Evolutionary conservation across 2,888 invertebrate genomes (phyloP).

Genomic region (Thecophora atra): DNA sequence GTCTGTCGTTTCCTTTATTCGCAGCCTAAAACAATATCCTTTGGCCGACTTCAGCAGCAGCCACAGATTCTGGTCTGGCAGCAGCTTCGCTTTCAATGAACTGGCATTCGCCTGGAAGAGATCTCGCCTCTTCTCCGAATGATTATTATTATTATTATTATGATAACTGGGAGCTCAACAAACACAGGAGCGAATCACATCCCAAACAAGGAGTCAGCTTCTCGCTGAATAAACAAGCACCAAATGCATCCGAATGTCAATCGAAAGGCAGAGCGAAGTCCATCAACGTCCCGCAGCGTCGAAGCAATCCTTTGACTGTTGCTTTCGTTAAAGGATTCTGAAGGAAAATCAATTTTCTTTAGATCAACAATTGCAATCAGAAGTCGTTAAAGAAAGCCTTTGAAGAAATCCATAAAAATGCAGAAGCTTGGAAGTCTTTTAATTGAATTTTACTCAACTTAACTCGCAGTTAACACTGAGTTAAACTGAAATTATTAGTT

Average conservation of each 20-base stretch:
- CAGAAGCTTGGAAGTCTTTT: too few species aligned
- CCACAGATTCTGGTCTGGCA: not conserved
- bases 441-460: too few species aligned
- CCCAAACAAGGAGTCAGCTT: not conserved
- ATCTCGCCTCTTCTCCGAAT: not conserved
- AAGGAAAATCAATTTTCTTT: not conserved
- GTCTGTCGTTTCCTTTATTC: not conserved
- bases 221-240: conserved; percentile 15
- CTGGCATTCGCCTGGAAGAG: too few species aligned
- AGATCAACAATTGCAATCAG: not conserved
- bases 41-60: conserved; percentile 21
- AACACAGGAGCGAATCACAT: too few species aligned
- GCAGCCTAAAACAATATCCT: conserved; percentile 24
- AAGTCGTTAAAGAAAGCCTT: too few species aligned
- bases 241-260: not conserved
- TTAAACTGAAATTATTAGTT: too few species aligned
- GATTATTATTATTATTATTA: not conserved
- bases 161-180: too few species aligned
- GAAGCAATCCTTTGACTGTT: not conserved
- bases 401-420: too few species aligned
- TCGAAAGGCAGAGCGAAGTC: not conserved
- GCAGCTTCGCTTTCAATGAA: too few species aligned
- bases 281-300: not conserved
- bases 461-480: too few species aligned
- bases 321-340: not conserved